phyloP scores from a whole-genome alignment of 2,797 vertebrate species.

The Phataginus tetradactyla region DNA sequence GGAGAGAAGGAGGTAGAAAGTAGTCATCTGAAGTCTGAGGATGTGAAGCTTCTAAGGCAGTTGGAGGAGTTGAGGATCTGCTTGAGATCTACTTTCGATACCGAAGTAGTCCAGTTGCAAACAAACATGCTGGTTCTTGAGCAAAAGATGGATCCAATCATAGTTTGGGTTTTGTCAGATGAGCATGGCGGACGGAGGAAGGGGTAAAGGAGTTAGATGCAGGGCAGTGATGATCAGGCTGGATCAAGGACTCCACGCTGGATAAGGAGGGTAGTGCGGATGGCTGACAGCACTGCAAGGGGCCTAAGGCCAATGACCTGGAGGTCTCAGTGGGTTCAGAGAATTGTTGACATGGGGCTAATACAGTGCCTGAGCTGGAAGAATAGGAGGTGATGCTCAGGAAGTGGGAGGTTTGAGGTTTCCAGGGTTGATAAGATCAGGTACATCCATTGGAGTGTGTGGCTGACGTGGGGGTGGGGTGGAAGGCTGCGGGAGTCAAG shows the following conservation, averaged over 20 bases:
- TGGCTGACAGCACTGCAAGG: neutral
- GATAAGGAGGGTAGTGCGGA: neutral
- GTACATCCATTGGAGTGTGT: neutral
- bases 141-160: neutral
- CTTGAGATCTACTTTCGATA: neutral
- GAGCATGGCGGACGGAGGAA: neutral
- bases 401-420: neutral
- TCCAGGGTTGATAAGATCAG: neutral
- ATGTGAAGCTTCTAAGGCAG: neutral
- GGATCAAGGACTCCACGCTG: neutral
- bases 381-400: neutral
- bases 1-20: neutral
- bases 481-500: neutral
- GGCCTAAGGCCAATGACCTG: neutral
- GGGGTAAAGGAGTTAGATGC: neutral
- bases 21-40: neutral
- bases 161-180: neutral
- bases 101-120: neutral
- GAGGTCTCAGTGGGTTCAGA: neutral
- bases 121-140: neutral
- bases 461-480: neutral
- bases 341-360: too few relatives aligned
- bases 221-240: neutral
- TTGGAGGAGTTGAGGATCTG: neutral
- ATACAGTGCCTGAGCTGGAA: neutral